These are phyloP conservation scores for Epizoanthus rinbou DNA, from an alignment of 92 coral and sea anemone species.

Conservation along the genomic window DNA sequence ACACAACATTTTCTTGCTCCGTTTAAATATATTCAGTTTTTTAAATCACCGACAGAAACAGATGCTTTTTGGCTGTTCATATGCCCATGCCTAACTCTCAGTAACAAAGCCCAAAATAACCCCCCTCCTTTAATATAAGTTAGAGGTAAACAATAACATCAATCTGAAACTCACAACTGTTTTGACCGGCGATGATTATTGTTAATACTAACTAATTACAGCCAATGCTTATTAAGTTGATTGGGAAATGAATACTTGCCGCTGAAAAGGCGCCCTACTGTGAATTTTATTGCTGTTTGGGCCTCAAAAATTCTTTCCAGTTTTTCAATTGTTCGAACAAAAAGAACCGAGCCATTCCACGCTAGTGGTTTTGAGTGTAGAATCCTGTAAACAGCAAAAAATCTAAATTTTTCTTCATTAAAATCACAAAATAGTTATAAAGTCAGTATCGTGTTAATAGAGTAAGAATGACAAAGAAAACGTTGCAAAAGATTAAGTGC, in stretches of 20 bases:
- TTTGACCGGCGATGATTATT: constrained; percentile 54
- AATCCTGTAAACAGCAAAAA: background rate
- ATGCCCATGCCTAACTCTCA: background rate
- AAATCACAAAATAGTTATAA: background rate
- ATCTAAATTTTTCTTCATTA: background rate
- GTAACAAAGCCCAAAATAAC: constrained; percentile 32
- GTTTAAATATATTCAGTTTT: background rate
- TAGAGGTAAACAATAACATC: constrained; percentile 32
- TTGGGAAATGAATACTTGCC: constrained; percentile 49
- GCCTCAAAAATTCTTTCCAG: constrained; percentile 30
- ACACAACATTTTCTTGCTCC: background rate
- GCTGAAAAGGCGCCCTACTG: constrained; percentile 53
- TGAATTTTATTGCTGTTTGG: constrained; percentile 55
- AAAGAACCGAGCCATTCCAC: constrained; percentile 23
- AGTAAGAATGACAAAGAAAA: constrained; percentile 13
- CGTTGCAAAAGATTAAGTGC: constrained; percentile 41
- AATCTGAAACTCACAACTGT: constrained; percentile 36
- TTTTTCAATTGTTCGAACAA: constrained; percentile 25
- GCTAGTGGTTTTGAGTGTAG: constrained; percentile 1
- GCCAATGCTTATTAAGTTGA: constrained; percentile 53
- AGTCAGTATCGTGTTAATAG: constrained; percentile 30
- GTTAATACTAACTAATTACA: constrained; percentile 56
- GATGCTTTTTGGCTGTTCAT: constrained; percentile 20
- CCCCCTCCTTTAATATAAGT: constrained; percentile 33
- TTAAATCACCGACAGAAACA: constrained; percentile 20